Evolutionary conservation across 92 coral and sea anemone genomes (phyloP).

Genomic region (Metridium senile): DNA sequence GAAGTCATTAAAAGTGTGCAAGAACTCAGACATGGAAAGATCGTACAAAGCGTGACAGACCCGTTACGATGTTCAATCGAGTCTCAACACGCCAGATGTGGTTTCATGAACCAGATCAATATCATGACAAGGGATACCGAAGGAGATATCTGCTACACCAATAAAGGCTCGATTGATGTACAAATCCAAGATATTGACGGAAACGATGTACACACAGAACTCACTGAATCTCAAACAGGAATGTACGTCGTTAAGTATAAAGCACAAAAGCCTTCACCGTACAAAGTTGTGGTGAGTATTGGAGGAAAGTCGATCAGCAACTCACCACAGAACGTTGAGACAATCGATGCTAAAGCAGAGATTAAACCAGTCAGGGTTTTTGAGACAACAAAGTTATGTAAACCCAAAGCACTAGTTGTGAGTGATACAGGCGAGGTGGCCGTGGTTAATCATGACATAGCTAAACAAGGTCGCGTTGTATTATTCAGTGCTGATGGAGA

Average conservation of each 20-base stretch:
- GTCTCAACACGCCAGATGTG: not conserved
- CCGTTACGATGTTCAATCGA: not conserved
- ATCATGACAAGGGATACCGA: constrained; percentile 7
- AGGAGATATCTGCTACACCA: not conserved
- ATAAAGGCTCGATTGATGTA: not conserved
- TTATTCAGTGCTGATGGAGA: constrained; percentile 3
- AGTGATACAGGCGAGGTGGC: constrained; percentile 1
- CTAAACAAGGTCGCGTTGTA: not conserved
- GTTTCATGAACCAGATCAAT: not conserved
- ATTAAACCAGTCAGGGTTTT: not conserved
- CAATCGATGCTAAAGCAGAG: not conserved
- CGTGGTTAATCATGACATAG: not conserved
- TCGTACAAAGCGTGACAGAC: constrained; percentile 11
- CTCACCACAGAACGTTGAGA: constrained; percentile 5
- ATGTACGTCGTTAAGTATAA: not conserved
- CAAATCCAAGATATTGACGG: constrained; percentile 4
- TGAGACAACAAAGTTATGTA: not conserved
- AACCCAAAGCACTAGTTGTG: not conserved
- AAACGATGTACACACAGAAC: not conserved
- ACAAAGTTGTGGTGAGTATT: constrained; percentile 8
- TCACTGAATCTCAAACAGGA: constrained; percentile 8
- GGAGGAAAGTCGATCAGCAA: constrained; percentile 7
- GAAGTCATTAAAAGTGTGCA: constrained; percentile 5
- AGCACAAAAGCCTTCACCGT: not conserved
- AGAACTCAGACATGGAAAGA: not conserved